Percentiles rank a stretch among this genome's conserved stretches.
phyloP scores from a whole-genome alignment of 2,797 vertebrate genomes.

The Agapornis canus region DNA sequence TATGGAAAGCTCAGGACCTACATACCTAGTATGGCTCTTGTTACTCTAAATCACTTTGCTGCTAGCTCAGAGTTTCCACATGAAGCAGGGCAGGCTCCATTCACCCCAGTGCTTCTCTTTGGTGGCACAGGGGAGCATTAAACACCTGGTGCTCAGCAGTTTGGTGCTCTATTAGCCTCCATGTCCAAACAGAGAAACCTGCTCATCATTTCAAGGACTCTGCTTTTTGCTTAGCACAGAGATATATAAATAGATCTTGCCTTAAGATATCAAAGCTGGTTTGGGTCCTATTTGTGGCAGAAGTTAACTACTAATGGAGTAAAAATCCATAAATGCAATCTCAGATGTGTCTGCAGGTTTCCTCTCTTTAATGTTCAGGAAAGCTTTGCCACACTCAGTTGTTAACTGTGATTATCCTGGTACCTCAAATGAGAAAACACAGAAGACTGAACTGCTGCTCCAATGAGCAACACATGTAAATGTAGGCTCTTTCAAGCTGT shows the following conservation, averaged over 20 bases:
- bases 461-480: not conserved
- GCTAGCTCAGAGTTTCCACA: slow-evolving; percentile 27
- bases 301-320: slow-evolving; percentile 16
- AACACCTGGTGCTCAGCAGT: not conserved
- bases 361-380: not conserved
- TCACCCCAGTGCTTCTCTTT: not conserved
- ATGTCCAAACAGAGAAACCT: not conserved
- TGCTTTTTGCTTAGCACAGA: not conserved
- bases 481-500: not conserved
- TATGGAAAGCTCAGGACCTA: slow-evolving; percentile 16
- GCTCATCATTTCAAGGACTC: not conserved
- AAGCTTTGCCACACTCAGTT: not conserved
- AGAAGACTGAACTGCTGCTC: not conserved
- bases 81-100: not conserved
- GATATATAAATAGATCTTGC: not conserved
- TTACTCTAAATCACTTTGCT: not conserved
- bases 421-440: not conserved
- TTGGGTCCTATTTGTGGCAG: slow-evolving; percentile 5
- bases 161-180: not conserved
- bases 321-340: not conserved
- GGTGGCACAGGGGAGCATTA: not conserved
- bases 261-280: not conserved
- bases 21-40: slow-evolving; percentile 41
- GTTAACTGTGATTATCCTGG: not conserved
- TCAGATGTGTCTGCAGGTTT: not conserved